Base-by-base conservation (phyloP, 1,140 invertebrate genomes). In the Steinernema khuongi region DNA sequence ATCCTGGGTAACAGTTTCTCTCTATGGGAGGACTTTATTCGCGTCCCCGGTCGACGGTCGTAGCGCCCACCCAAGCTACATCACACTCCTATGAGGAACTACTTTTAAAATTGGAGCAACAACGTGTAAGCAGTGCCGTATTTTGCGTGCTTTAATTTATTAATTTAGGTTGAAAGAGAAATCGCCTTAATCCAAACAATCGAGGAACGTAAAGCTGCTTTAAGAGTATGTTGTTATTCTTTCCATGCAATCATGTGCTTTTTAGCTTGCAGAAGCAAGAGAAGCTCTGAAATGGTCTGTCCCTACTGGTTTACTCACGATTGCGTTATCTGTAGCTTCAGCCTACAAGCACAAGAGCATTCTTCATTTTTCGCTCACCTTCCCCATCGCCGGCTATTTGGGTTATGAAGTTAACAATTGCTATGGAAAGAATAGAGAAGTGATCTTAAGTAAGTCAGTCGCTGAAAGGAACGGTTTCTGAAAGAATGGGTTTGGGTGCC, bases 31-130 rank as follows among this genome's bases (percentile, higher is more conserved):
- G 4, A 22, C 14, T 7, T 4, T 11, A 11, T 11, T 60, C 50
- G 19, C 50, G 22, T 11, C 4, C 14, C 7, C 50, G 26, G 11
- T 11, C 50, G 22, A 26, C 50, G 4, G 50, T 26, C 26, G 50
- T 7, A 4, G 2, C 11, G 4, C 22, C 7, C 26, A 7, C 19
- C 4, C 50, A 14, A 4, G 50, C 50, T 60, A 7, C 50, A n/a
- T n/a, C n/a, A n/a, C n/a, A n/a, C n/a, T 41, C 36, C 7, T 60
- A 60, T 26, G 50, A 60, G 26, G 50, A 60, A 60, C 50, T 60
- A 7, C 19, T 60, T 26, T 22, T 60, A 22, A 11, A 60, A 22
- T 26, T 60, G 50, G 50, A 60, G 50, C 7, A 22, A 60, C 7
- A 22, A 22, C 19, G 19, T 4, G 50, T 60, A n/a, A 60, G 7